These are phyloP conservation scores for Heliconius himera DNA, from an alignment of 1,140 invertebrate genomes.

Conservation along the genomic window DNA sequence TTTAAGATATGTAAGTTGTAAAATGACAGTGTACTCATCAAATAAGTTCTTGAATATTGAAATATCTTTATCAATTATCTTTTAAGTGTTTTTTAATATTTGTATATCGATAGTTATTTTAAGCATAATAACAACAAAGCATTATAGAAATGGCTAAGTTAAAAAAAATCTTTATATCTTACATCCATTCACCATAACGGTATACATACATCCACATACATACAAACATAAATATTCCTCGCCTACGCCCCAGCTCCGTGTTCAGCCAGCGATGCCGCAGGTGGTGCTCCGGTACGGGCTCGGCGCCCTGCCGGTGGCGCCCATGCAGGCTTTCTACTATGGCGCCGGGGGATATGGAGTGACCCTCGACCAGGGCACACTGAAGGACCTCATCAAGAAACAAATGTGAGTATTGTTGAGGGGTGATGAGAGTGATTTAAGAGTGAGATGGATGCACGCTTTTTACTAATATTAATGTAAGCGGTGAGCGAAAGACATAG, in stretches of 20 bases:
- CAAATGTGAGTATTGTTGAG: conserved; percentile 87
- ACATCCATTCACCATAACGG: background rate
- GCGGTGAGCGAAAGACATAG: background rate
- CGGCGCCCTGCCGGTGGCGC: conserved; percentile 48
- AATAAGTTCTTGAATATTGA: too few species aligned
- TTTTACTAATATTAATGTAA: background rate
- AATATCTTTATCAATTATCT: too few species aligned
- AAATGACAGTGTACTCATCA: too few species aligned
- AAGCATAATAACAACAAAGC: too few species aligned
- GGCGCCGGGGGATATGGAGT: conserved; percentile 75
- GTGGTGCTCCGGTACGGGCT: conserved; percentile 65
- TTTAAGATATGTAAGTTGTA: too few species aligned
- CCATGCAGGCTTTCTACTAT: conserved; percentile 72
- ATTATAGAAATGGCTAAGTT: too few species aligned
- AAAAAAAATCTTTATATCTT: too few species aligned
- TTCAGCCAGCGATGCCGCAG: conserved; percentile 59
- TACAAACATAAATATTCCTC: conserved; percentile 12
- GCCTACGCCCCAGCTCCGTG: conserved; percentile 54
- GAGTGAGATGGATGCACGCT: background rate
- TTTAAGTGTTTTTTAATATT: too few species aligned
- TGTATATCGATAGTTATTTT: too few species aligned
- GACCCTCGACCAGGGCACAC: conserved; percentile 79
- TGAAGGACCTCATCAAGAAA: conserved; percentile 91
- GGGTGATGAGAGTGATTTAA: background rate
- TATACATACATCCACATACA: background rate